These are phyloP conservation scores for Spatulosminthurus flaviceps DNA, from an alignment of 2,888 invertebrate genomes.

Conservation along the genomic window DNA sequence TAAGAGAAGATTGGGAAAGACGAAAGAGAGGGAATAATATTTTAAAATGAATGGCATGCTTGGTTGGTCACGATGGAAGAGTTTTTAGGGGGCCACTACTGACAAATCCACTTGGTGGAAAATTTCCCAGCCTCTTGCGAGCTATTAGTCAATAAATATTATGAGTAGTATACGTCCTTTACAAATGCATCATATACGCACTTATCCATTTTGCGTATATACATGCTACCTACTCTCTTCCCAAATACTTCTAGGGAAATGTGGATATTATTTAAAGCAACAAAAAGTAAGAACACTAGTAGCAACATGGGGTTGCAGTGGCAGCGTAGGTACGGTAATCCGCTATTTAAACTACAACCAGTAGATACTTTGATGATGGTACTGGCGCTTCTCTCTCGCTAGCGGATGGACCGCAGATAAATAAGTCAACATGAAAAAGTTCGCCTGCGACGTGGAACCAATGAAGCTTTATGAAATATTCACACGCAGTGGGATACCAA, in stretches of 20 bases:
- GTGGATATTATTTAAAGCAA: too few relatives aligned
- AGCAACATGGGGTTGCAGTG: too few relatives aligned
- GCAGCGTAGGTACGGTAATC: too few relatives aligned
- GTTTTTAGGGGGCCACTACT: conserved; percentile 17
- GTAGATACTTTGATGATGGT: conserved; percentile 1
- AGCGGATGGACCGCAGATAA: conserved; percentile 20
- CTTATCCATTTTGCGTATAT: too few relatives aligned
- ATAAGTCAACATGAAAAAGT: conserved; percentile 29
- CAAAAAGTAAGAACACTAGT: too few relatives aligned
- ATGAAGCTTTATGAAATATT: conserved; percentile 25
- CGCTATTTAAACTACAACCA: background rate
- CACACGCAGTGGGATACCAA: conserved; percentile 1
- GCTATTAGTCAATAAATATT: conserved; percentile 16
- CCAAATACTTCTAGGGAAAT: too few relatives aligned
- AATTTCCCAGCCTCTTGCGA: background rate
- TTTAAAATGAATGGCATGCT: conserved; percentile 1
- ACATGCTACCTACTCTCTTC: too few relatives aligned
- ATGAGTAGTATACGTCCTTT: background rate
- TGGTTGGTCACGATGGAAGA: conserved; percentile 8
- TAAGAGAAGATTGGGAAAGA: background rate
- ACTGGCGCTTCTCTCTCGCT: background rate
- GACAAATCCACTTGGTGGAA: conserved; percentile 14
- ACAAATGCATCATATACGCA: too few relatives aligned
- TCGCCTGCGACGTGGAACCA: conserved; percentile 1
- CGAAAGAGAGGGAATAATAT: background rate